Evolutionary conservation across 2,797 vertebrate species (phyloP).

Genomic region (Rhyacichthys aspro): DNA sequence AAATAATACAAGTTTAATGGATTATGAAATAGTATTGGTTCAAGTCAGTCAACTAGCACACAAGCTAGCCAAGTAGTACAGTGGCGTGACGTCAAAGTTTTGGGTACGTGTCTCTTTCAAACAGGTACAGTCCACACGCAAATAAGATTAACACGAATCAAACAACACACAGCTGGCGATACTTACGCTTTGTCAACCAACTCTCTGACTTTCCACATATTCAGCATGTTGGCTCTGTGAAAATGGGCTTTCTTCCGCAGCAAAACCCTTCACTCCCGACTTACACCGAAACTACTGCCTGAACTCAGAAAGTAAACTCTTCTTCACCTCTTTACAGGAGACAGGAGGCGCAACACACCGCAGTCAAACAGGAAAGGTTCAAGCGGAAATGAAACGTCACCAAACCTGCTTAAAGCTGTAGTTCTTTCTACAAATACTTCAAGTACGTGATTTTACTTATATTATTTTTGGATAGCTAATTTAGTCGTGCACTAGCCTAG

Average conservation of each 20-base stretch:
- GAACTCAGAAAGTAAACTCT: conserved; percentile 78
- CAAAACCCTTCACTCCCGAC: conserved; percentile 67
- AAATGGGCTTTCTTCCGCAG: conserved; percentile 73
- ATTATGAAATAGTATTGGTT: conserved; percentile 6
- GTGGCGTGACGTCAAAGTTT: conserved; percentile 82
- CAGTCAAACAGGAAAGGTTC: conserved; percentile 65
- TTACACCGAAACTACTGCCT: conserved; percentile 70
- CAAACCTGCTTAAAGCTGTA: conserved; percentile 54
- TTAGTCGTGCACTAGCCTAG: too few relatives aligned
- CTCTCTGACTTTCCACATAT: conserved; percentile 98
- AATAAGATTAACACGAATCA: conserved; percentile 34
- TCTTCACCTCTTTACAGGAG: conserved; percentile 67
- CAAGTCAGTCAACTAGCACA: conserved; percentile 53
- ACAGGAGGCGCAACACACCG: conserved; percentile 72
- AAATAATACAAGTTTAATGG: neutral
- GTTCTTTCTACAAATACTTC: conserved; percentile 29
- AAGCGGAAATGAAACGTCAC: conserved; percentile 72
- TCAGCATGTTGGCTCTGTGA: conserved; percentile 86
- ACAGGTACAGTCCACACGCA: conserved; percentile 73
- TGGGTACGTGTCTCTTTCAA: conserved; percentile 84
- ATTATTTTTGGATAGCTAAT: too few relatives aligned
- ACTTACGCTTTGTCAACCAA: conserved; percentile 99
- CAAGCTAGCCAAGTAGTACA: conserved; percentile 65
- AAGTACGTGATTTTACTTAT: too few relatives aligned
- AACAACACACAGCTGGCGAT: conserved; percentile 31